Evolutionary conservation across 2,888 invertebrate species (phyloP), one percentile per base, ranked within the genome.

Genomic region (Cheilosia vulpina): DNA sequence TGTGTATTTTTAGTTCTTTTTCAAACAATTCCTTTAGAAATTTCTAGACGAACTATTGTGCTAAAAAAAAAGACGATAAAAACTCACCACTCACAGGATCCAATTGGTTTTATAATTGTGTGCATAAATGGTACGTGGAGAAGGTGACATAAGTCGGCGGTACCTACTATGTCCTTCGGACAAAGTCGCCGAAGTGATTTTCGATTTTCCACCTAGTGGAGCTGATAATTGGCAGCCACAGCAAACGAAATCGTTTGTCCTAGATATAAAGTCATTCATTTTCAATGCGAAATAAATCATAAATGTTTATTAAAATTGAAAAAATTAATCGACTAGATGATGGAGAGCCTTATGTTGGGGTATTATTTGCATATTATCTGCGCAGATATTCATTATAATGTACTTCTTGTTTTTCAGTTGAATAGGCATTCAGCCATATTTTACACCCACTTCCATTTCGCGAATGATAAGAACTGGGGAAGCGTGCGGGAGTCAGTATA

Each of bases 361-460:
- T 38, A 19, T 58, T 47, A 57, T 80, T 68, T 68, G 62, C 71
- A 72, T 77, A 73, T 72, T 55, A 66, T 71, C 45, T 50, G 52
- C 34, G 38, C 24, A 45, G 69, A 75, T 78, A 79, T 84, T 78
- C 77, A 73, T 73, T 68, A 73, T 72, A 31, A 31, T 31, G 31
- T 31, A 55, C 73, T 63, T 60, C 53, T 79, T 55, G 79, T 79
- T 84, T 84, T 84, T 79, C 75, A 84, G 69, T 58, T 69, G 79
- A 69, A 63, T 75, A 75, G 75, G 57, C 83, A 63, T 71, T 65
- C n/a, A 47, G 66, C 66, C 69, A 65, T 63, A 76, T 17, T 43
- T 63, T 63, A 73, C 45, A 73, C 21, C 45, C 62, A 63, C 34
- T 41, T 21, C 53, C 62, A 63, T 17, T 41, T 21, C 11, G 43